Percentiles rank a stretch among this genome's conserved stretches.
Evolutionary conservation across 2,113 vertebrate species (phyloP).

Genomic region (Propithecus coquereli): DNA sequence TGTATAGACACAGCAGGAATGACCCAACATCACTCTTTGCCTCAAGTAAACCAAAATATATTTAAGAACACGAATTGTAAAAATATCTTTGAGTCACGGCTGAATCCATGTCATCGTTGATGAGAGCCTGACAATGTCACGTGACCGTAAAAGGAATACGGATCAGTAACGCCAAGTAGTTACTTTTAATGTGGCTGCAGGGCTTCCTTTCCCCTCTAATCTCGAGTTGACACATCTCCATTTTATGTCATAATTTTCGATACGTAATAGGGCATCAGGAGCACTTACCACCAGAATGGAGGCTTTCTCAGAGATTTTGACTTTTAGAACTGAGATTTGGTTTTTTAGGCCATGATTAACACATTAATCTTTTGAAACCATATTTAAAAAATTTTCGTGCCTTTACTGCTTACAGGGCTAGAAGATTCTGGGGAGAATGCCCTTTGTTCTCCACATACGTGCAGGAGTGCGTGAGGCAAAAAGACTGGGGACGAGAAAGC

Average conservation of each 20-base stretch:
- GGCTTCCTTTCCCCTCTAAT: background rate
- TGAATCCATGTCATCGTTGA: background rate
- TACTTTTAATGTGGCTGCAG: background rate
- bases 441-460: background rate
- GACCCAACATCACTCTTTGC: background rate
- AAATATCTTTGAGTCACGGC: slow-evolving; percentile 7
- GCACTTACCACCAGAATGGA: background rate
- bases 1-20: background rate
- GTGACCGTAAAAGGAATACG: background rate
- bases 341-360: background rate
- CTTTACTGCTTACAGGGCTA: background rate
- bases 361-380: background rate
- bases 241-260: background rate
- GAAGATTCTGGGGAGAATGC: background rate
- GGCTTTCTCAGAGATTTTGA: background rate
- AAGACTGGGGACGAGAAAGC: background rate
- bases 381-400: background rate
- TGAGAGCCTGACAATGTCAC: slow-evolving; percentile 28
- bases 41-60: background rate
- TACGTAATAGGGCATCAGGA: background rate
- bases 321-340: background rate
- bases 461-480: background rate
- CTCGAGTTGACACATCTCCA: background rate
- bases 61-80: slow-evolving; percentile 5
- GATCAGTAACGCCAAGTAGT: background rate